Percentiles rank a stretch among this genome's conserved stretches.
These are phyloP conservation scores for Phyllostomus discolor DNA, from an alignment of 2,113 vertebrate species.

Conservation along the genomic window DNA sequence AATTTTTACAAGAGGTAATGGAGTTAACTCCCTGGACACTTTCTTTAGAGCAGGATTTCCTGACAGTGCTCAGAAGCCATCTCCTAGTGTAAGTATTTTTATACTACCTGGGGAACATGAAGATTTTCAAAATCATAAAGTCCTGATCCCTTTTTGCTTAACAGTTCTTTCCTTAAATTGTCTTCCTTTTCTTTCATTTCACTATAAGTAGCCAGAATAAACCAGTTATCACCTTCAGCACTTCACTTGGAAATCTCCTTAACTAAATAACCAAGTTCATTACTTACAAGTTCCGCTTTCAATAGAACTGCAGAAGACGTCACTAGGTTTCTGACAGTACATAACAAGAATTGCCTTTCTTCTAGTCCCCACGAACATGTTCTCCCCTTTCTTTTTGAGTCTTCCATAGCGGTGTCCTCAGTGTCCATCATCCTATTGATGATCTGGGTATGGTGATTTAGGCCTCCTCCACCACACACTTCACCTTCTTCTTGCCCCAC, in stretches of 20 bases:
- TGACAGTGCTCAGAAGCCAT: not conserved
- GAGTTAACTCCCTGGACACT: not conserved
- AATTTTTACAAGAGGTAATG: not conserved
- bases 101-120: not conserved
- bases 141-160: not conserved
- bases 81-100: not conserved
- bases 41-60: not conserved
- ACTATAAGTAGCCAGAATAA: not conserved
- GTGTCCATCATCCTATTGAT: not conserved
- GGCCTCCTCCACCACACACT: not conserved
- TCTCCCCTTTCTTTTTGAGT: not conserved
- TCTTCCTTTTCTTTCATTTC: not conserved
- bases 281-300: not conserved
- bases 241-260: not conserved
- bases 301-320: not conserved
- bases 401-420: not conserved
- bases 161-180: not conserved
- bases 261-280: not conserved
- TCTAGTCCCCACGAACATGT: not conserved
- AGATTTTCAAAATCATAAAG: not conserved
- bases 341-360: not conserved
- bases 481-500: not conserved
- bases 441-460: not conserved
- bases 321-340: not conserved
- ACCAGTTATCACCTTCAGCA: not conserved